Evolutionary conservation across 2,888 invertebrate species (phyloP).

Genomic region (Drosophila neutralis): DNA sequence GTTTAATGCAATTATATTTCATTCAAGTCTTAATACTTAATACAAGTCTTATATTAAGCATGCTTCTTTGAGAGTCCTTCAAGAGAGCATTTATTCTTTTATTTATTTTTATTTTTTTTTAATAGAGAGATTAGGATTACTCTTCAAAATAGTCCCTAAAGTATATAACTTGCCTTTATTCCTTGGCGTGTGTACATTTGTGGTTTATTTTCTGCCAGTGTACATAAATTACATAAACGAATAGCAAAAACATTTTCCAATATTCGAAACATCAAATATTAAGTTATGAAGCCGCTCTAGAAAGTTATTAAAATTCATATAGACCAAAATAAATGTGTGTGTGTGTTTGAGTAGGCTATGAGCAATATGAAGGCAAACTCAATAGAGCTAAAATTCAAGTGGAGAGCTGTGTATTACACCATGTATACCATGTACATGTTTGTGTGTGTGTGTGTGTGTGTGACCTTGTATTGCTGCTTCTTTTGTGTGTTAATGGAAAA

Average conservation of each 20-base stretch:
- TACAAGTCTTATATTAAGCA: neutral
- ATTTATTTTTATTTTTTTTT: neutral
- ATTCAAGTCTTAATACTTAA: neutral
- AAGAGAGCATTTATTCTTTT: neutral
- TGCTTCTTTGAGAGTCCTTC: neutral
- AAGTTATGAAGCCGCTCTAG: neutral
- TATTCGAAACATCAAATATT: neutral
- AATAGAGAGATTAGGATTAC: neutral
- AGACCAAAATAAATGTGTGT: neutral
- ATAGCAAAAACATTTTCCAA: neutral
- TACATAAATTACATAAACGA: neutral
- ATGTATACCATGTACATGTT: neutral
- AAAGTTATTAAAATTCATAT: slow-evolving; percentile 6
- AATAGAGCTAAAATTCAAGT: slow-evolving; percentile 35
- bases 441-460: slow-evolving; percentile 2
- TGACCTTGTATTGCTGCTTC: slow-evolving; percentile 14
- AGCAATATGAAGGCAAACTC: slow-evolving; percentile 1
- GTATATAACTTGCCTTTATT: neutral
- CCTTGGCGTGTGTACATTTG: neutral
- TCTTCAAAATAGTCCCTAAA: neutral
- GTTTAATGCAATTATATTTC: neutral
- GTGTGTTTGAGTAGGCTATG: neutral
- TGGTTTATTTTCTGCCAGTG: neutral
- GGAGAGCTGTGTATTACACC: slow-evolving; percentile 42
- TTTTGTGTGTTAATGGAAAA: slow-evolving; percentile 65